phyloP scores from a whole-genome alignment of 2,113 vertebrate species.

The Dissostichus mawsoni region DNA sequence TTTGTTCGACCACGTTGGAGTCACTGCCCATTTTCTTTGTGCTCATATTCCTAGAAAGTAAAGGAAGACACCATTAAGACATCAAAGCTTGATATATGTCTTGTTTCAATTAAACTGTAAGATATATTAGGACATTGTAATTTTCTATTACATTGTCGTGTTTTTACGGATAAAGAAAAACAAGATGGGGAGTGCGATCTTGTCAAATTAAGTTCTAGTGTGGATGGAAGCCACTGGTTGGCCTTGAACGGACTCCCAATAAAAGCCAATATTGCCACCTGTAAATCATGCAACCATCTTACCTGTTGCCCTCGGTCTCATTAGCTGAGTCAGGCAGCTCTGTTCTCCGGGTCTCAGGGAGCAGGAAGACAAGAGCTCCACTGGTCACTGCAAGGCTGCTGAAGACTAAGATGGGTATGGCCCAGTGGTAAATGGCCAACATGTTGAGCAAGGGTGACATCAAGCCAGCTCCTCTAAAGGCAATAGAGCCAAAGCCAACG shows the following conservation, averaged over 20 bases:
- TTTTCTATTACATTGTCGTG: not conserved
- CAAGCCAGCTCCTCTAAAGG: constrained; percentile 72
- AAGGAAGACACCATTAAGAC: not conserved
- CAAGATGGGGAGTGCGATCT: no score
- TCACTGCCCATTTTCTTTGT: constrained; percentile 1
- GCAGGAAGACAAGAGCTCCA: constrained; percentile 74
- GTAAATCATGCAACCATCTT: not conserved
- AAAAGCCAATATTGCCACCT: not conserved
- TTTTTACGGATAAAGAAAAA: not conserved
- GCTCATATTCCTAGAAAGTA: constrained; percentile 19
- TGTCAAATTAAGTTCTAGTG: not conserved
- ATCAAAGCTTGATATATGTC: no score
- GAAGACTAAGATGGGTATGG: constrained; percentile 80
- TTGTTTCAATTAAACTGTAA: not conserved
- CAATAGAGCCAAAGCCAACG: constrained; percentile 81
- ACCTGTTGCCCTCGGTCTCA: constrained; percentile 44
- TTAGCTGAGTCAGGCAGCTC: constrained; percentile 78
- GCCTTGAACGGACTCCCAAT: not conserved
- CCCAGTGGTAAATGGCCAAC: constrained; percentile 69
- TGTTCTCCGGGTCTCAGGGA: constrained; percentile 83
- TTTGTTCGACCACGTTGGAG: not conserved
- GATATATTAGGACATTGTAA: not conserved
- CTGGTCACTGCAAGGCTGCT: constrained; percentile 71
- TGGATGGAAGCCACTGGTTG: not conserved
- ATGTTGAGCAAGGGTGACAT: constrained; percentile 81